Evolutionary conservation across 1,140 invertebrate species (phyloP).

Genomic region (Halyomorpha halys): DNA sequence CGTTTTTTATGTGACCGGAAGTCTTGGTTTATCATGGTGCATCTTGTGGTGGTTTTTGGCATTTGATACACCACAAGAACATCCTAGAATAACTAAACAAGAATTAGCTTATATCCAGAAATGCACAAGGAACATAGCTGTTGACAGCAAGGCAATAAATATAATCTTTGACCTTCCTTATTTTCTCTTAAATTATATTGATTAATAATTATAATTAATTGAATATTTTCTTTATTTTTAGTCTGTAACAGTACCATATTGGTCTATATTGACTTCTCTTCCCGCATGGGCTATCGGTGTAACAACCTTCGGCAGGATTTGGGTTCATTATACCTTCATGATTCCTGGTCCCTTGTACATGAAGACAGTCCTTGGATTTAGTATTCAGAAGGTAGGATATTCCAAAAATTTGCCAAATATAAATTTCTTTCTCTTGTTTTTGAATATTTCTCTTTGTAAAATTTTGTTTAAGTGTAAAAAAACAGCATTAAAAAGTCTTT

Average conservation of each 20-base stretch:
- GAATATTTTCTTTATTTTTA: slow-evolving; percentile 26
- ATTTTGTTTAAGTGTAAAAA: too few species aligned
- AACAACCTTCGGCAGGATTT: slow-evolving; percentile 60
- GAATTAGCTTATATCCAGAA: slow-evolving; percentile 59
- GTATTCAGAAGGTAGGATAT: slow-evolving; percentile 47
- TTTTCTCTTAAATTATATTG: neutral
- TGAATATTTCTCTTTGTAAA: too few species aligned
- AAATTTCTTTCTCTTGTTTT: too few species aligned
- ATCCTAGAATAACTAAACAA: slow-evolving; percentile 58
- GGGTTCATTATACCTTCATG: slow-evolving; percentile 61
- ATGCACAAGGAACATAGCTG: slow-evolving; percentile 43
- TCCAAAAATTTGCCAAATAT: too few species aligned
- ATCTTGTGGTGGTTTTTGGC: slow-evolving; percentile 62
- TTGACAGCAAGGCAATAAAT: slow-evolving; percentile 36
- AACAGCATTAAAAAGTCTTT: too few species aligned
- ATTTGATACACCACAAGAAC: slow-evolving; percentile 59
- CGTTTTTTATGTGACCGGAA: slow-evolving; percentile 60
- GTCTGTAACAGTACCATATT: slow-evolving; percentile 56
- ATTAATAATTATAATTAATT: slow-evolving; percentile 5
- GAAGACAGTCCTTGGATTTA: slow-evolving; percentile 55
- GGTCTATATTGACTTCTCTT: slow-evolving; percentile 57
- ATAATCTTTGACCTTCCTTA: neutral
- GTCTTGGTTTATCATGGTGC: slow-evolving; percentile 54
- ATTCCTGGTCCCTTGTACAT: slow-evolving; percentile 59
- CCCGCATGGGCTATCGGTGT: slow-evolving; percentile 73